These are phyloP conservation scores for Anoplius nigerrimus DNA, from an alignment of 2,888 invertebrate species.

Conservation along the genomic window DNA sequence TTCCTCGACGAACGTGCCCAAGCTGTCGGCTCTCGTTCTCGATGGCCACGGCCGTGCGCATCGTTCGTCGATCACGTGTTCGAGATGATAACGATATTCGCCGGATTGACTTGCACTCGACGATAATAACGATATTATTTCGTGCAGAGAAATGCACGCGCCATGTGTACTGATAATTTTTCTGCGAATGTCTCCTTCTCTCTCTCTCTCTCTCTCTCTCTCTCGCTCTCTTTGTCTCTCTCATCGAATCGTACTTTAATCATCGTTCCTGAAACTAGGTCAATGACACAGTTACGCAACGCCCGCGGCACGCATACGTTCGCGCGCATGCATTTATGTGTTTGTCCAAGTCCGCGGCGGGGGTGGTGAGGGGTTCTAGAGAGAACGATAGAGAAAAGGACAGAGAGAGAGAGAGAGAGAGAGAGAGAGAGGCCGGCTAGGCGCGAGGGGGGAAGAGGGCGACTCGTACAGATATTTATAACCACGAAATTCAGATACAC, in stretches of 20 bases:
- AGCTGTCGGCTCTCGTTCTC: too few relatives aligned
- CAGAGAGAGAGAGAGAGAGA: not conserved
- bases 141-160: too few relatives aligned
- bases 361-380: not conserved
- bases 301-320: conserved; percentile 9
- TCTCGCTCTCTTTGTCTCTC: conserved; percentile 25
- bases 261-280: conserved; percentile 42
- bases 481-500: conserved; percentile 16
- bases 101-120: too few relatives aligned
- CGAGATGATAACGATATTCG: too few relatives aligned
- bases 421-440: not conserved
- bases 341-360: conserved; percentile 7
- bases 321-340: conserved; percentile 35
- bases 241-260: conserved; percentile 39
- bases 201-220: too few relatives aligned
- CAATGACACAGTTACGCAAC: conserved; percentile 55
- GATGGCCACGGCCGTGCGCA: not conserved
- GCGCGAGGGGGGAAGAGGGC: not conserved
- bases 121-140: too few relatives aligned
- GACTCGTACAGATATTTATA: conserved; percentile 17
- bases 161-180: too few relatives aligned
- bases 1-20: too few relatives aligned
- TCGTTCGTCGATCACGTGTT: not conserved
- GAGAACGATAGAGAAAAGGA: not conserved
- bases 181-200: not conserved